These are phyloP conservation scores for Bombycilla garrulus DNA, from an alignment of 2,113 vertebrate genomes.

Conservation along the genomic window DNA sequence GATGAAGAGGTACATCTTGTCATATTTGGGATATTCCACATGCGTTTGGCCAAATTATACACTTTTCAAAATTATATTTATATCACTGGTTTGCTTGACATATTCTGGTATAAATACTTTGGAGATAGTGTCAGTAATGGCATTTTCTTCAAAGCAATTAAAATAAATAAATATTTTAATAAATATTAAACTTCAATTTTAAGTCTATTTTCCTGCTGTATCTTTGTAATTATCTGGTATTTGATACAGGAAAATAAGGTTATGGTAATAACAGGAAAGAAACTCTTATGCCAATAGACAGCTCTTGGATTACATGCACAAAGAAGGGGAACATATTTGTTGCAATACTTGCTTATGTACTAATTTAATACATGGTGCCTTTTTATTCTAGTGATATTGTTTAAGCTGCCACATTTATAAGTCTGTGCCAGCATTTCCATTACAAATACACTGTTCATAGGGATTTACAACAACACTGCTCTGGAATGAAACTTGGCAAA, in stretches of 20 bases:
- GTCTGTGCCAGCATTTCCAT: constrained; percentile 36
- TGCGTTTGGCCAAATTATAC: neutral
- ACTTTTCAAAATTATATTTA: neutral
- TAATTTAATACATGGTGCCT: neutral
- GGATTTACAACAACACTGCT: constrained; percentile 34
- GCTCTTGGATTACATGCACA: neutral
- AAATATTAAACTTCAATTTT: too few species aligned
- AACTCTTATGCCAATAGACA: neutral
- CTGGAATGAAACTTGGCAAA: constrained; percentile 48
- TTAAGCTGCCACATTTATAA: constrained; percentile 8
- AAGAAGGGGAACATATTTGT: neutral
- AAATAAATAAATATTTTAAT: neutral
- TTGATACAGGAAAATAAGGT: neutral
- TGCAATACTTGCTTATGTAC: neutral
- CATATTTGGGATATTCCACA: neutral
- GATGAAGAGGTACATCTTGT: neutral
- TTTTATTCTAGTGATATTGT: constrained; percentile 25
- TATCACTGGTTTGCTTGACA: neutral
- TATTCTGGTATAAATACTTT: neutral
- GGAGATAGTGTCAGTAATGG: neutral
- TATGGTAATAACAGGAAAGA: neutral
- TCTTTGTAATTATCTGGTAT: neutral
- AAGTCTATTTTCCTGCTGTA: neutral
- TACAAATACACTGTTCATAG: constrained; percentile 5
- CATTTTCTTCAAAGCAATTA: neutral